Conservation (phyloP, 1,140 invertebrate genomes). For the Panagrolaimus sp. region DNA sequence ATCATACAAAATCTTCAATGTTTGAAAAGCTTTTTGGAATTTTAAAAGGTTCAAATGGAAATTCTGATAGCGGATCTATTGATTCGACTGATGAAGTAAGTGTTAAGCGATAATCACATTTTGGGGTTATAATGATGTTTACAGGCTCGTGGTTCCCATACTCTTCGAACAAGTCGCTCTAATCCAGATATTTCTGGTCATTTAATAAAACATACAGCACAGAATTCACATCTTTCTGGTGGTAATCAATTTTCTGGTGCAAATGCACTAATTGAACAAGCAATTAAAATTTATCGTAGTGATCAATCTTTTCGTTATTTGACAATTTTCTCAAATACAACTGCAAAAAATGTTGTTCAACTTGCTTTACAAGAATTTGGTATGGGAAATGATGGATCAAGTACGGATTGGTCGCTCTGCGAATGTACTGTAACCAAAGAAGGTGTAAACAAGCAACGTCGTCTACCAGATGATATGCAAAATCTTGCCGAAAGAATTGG, state of each 20-base stretch:
- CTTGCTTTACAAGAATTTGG: conserved; percentile 90
- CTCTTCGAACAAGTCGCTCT: conserved; percentile 52
- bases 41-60: conserved; percentile 23
- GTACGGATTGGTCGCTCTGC: conserved; percentile 73
- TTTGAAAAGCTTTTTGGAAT: conserved; percentile 52
- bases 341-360: conserved; percentile 95
- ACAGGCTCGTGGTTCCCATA: conserved; percentile 4
- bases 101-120: no score
- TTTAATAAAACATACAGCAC: conserved; percentile 65
- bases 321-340: conserved; percentile 93
- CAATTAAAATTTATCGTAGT: conserved; percentile 81
- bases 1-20: conserved; percentile 25
- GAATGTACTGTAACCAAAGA: conserved; percentile 68
- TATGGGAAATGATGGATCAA: conserved; percentile 62
- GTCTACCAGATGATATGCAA: conserved; percentile 84
- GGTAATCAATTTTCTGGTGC: not conserved
- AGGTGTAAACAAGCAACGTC: conserved; percentile 82
- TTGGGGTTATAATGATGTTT: not conserved
- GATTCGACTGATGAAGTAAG: conserved; percentile 4
- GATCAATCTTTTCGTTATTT: conserved; percentile 97
- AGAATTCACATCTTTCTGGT: conserved; percentile 72
- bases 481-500: conserved; percentile 91
- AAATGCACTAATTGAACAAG: conserved; percentile 70
- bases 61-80: conserved; percentile 7
- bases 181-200: conserved; percentile 55